Evolutionary conservation across 2,113 vertebrate species (phyloP), one percentile per base, ranked within the genome.

Genomic region (Chaetops frenatus): DNA sequence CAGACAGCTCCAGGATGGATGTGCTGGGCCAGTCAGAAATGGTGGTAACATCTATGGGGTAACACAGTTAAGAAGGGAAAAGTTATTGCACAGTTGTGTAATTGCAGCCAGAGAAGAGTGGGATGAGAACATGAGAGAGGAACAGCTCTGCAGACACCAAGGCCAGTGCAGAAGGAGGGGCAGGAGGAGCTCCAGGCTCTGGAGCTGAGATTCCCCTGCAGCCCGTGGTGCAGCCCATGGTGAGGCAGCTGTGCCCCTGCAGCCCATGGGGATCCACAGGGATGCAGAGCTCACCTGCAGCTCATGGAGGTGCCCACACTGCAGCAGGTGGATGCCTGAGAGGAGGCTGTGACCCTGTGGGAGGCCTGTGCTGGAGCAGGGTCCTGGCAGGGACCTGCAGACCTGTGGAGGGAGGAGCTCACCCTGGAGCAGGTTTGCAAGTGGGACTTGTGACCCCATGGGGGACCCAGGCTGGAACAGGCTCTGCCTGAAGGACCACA

Each of bases 41-140:
- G 40, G 6, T 66, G 42, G 11, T 19, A 47, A 84, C 23, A 23
- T 18, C 18, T 33, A 3, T 19, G 48, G 5, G 58, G 28, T 23
- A 23, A 54, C 23, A 33, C 1, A 38, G 7, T 1, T 38, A 15
- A 45, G 40, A 54, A 45, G 21, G 15, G 13, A 71, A 45, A 65
- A n/a, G n/a, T 8, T 9, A 64, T 4, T 38, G 48, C 58, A 47
- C 40, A 47, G n/a, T 3, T 73, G 15, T 73, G 15, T 7, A n/a
- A 73, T 10, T 47, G 15, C 19, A 47, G n/a, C 23, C n/a, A 47
- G 29, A 64, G 50, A 14, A 50, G 19, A 47, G 42, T 0, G 0
- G n/a, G 11, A 4, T 73, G 40, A 73, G 15, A 47, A 47, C 15
- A 18, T 25, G 8, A 33, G 56, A 83, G 18, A 54, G 15, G n/a